These are phyloP conservation scores for Paralichthys olivaceus DNA, from an alignment of 2,113 vertebrate species.

Conservation along the genomic window DNA sequence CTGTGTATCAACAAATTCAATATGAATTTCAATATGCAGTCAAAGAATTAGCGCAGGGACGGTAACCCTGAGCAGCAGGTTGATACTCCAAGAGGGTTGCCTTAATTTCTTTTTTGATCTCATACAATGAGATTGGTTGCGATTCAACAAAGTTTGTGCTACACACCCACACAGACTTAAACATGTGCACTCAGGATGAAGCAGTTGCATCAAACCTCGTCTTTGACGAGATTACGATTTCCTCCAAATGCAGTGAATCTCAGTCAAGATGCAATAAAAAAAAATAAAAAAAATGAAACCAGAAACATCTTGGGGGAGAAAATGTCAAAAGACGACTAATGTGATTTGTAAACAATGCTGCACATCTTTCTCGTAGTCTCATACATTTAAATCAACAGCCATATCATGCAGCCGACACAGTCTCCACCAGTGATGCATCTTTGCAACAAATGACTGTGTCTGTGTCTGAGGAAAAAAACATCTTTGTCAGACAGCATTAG, in stretches of 20 bases:
- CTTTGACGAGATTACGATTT: conserved; percentile 11
- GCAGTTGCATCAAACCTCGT: background rate
- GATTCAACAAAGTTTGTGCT: conserved; percentile 8
- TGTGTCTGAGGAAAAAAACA: conserved; percentile 3
- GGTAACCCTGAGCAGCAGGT: conserved; percentile 5
- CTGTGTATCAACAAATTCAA: conserved; percentile 42
- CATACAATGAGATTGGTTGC: background rate
- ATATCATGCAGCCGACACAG: conserved; percentile 25
- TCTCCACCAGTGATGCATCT: conserved; percentile 13
- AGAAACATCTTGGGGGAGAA: conserved; percentile 21
- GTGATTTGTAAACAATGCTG: conserved; percentile 42
- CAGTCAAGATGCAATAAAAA: background rate
- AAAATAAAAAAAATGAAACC: conserved; percentile 3
- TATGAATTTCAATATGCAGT: conserved; percentile 48
- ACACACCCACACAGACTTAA: background rate
- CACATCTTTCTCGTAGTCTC: conserved; percentile 17
- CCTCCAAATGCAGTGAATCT: conserved; percentile 12
- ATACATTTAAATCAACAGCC: conserved; percentile 41
- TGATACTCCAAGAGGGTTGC: conserved; percentile 15
- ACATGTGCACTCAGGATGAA: background rate
- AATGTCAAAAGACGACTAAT: conserved; percentile 45
- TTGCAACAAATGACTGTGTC: conserved; percentile 25
- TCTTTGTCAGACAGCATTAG: conserved; percentile 18
- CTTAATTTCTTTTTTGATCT: conserved; percentile 35
- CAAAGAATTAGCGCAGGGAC: conserved; percentile 14